Evolutionary conservation across 2,113 vertebrate genomes (phyloP).

Genomic region (Notarius quadriscutis): DNA sequence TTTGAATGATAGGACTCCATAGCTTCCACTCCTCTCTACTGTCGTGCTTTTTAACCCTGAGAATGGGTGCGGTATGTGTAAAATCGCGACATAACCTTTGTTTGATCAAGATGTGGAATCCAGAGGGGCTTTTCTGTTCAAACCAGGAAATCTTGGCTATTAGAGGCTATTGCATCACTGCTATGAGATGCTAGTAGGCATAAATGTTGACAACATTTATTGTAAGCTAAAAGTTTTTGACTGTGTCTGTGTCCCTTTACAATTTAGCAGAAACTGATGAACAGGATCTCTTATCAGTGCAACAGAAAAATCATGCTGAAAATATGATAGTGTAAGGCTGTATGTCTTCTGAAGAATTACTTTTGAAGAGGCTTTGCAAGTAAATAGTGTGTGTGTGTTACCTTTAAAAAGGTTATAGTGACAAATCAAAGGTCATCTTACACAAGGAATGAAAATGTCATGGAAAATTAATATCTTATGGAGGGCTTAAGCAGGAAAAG

Average conservation of each 20-base stretch:
- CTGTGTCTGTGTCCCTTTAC: neutral
- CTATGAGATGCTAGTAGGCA: neutral
- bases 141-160: neutral
- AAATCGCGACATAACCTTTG: neutral
- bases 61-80: neutral
- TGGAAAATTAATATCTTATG: constrained; percentile 71
- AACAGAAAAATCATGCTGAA: neutral
- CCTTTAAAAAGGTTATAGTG: constrained; percentile 56
- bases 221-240: neutral
- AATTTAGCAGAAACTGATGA: neutral
- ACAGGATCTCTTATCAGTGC: neutral
- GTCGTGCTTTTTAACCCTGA: neutral
- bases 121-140: neutral
- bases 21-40: neutral
- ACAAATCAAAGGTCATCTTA: constrained; percentile 68
- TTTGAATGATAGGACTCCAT: neutral
- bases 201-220: neutral
- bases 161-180: neutral
- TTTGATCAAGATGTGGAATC: neutral
- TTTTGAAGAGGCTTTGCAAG: constrained; percentile 14
- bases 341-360: neutral
- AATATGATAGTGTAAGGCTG: neutral
- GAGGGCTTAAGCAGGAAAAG: constrained; percentile 29
- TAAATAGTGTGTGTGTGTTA: constrained; percentile 4
- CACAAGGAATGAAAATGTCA: constrained; percentile 69